Conservation (phyloP, 2,888 invertebrate genomes). For the Agonum fuliginosum region DNA sequence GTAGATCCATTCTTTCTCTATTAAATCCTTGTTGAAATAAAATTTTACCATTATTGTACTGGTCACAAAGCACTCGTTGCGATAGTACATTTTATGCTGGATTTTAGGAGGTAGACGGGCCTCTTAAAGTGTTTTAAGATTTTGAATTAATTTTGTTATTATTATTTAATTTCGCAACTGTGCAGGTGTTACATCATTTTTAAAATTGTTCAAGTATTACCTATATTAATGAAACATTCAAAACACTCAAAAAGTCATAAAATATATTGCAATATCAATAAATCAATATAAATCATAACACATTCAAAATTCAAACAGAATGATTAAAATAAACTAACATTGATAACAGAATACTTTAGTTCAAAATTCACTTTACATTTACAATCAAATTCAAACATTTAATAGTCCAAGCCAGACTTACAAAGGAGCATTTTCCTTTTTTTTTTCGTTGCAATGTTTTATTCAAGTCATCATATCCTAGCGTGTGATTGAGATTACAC, state of each 20-base stretch:
- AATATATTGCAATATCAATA: constrained; percentile 5
- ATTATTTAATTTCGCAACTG: too few species aligned
- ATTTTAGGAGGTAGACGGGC: too few species aligned
- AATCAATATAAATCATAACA: constrained; percentile 13
- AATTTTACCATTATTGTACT: too few species aligned
- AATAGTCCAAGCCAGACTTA: neutral
- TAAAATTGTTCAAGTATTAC: neutral
- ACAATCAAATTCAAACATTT: neutral
- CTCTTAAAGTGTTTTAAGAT: too few species aligned
- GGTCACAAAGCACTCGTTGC: too few species aligned
- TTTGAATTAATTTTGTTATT: too few species aligned
- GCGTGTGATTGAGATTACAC: neutral
- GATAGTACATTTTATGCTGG: too few species aligned
- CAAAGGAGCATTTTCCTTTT: neutral
- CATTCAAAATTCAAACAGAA: constrained; percentile 3
- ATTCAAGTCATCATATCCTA: neutral
- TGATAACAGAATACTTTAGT: constrained; percentile 1
- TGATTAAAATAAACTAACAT: neutral
- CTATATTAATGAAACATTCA: neutral
- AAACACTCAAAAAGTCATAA: constrained; percentile 6
- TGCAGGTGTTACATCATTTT: neutral
- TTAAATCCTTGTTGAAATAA: too few species aligned
- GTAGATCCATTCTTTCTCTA: too few species aligned
- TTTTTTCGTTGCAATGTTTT: neutral
- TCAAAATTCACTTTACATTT: constrained; percentile 7